phyloP scores from a whole-genome alignment of 2,113 vertebrate species.

The Danio rerio region GRCz12tu NC_133192.1:44034501-44035000 shows the following conservation, averaged over 20 bases:
- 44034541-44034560: too few species aligned
- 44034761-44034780: not conserved
- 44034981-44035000: too few species aligned
- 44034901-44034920: not conserved
- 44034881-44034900: not conserved
- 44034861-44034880: too few species aligned
- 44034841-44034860: not conserved
- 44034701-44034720: not conserved
- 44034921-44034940: not conserved
- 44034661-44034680: conserved; percentile 4
- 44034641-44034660: not conserved
- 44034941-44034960: not conserved
- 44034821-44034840: not conserved
- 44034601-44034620: not conserved
- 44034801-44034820: not conserved
- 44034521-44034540: too few species aligned
- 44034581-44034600: not conserved
- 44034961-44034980: too few species aligned
- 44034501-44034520: too few species aligned
- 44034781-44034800: conserved; percentile 4
- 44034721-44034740: not conserved
- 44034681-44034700: conserved; percentile 5
- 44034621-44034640: not conserved
- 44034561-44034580: not conserved
- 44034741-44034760: not conserved